Percentiles rank a stretch among this genome's conserved stretches.
Evolutionary conservation across 2,113 vertebrate species (phyloP).

Genomic region (Rissa tridactyla): DNA sequence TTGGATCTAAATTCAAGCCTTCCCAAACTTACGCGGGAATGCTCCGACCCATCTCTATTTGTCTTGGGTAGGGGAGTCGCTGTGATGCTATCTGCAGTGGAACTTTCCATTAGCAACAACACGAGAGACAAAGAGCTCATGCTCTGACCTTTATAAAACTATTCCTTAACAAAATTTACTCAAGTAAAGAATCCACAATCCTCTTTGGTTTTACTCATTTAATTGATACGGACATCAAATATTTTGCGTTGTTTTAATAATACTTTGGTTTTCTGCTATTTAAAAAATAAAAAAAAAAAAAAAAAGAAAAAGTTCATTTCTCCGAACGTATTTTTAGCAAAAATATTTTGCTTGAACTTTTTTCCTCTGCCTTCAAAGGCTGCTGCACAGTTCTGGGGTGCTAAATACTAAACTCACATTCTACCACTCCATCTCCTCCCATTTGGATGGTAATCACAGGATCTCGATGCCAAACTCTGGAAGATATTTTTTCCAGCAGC

Average conservation of each 20-base stretch:
- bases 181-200: constrained; percentile 58
- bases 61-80: constrained; percentile 45
- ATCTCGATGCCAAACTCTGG: constrained; percentile 75
- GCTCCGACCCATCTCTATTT: constrained; percentile 50
- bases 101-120: constrained; percentile 77
- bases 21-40: neutral
- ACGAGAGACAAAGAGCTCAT: constrained; percentile 63
- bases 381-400: constrained; percentile 73
- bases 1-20: neutral
- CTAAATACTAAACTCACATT: constrained; percentile 72
- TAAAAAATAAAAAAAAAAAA: constrained; percentile 17
- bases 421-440: constrained; percentile 73
- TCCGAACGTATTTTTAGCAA: constrained; percentile 76
- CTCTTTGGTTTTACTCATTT: constrained; percentile 68
- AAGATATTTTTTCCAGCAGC: constrained; percentile 84
- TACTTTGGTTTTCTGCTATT: constrained; percentile 75
- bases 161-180: constrained; percentile 74
- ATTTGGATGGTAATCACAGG: constrained; percentile 74
- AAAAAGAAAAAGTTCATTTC: constrained; percentile 62
- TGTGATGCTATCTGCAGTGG: constrained; percentile 67
- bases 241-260: constrained; percentile 76
- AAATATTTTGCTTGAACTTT: constrained; percentile 81
- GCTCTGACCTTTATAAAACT: constrained; percentile 74
- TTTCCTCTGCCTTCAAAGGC: constrained; percentile 76
- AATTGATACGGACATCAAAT: constrained; percentile 77